These are phyloP conservation scores for Drosophila incognita DNA, from an alignment of 2,888 invertebrate species.

Conservation along the genomic window DNA sequence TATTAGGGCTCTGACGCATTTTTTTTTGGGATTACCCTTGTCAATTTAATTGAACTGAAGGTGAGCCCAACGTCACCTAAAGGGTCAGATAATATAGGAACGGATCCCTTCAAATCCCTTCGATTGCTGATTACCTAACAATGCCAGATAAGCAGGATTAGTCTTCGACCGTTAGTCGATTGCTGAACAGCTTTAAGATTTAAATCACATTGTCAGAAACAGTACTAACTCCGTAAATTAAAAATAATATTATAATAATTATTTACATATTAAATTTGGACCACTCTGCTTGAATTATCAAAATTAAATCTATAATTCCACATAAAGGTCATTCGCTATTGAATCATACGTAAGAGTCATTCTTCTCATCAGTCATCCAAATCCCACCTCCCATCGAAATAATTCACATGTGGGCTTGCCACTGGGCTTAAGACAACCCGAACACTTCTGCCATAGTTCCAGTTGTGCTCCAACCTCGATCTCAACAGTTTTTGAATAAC, in stretches of 20 bases:
- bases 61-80: slow-evolving; percentile 16
- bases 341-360: slow-evolving; percentile 4
- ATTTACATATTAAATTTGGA: neutral
- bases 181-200: neutral
- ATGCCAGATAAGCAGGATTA: neutral
- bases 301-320: slow-evolving; percentile 3
- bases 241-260: neutral
- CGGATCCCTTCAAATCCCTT: neutral
- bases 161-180: neutral
- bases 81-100: neutral
- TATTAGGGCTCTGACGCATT: slow-evolving; percentile 17
- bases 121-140: slow-evolving; percentile 15
- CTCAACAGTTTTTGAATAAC: slow-evolving; percentile 80
- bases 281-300: slow-evolving; percentile 8
- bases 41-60: slow-evolving; percentile 61
- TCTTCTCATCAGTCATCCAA: slow-evolving; percentile 32
- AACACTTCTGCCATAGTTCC: slow-evolving; percentile 67
- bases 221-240: neutral
- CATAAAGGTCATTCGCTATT: slow-evolving; percentile 30
- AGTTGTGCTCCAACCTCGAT: slow-evolving; percentile 63
- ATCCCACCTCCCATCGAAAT: neutral
- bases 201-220: neutral
- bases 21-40: slow-evolving; percentile 47
- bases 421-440: slow-evolving; percentile 45
- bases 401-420: slow-evolving; percentile 62